phyloP scores from a whole-genome alignment of 2,888 invertebrate genomes.

The Platycheirus albimanus region DNA sequence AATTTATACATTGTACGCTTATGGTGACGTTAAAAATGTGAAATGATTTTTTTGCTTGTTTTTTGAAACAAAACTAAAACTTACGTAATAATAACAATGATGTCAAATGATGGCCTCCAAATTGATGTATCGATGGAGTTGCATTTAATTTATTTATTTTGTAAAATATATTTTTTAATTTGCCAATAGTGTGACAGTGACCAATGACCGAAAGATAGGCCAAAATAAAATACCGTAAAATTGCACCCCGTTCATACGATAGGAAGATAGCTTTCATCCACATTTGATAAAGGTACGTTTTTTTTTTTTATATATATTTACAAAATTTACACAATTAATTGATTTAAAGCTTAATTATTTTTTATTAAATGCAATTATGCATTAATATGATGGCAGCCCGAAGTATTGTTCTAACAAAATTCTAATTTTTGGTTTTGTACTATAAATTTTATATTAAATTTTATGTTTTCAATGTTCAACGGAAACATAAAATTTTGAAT shows the following conservation, averaged over 20 bases:
- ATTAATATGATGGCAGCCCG: slow-evolving; percentile 66
- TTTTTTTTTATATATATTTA: slow-evolving; percentile 52
- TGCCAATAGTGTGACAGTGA: slow-evolving; percentile 25
- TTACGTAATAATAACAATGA: slow-evolving; percentile 73
- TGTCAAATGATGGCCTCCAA: slow-evolving; percentile 73
- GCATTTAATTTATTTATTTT: slow-evolving; percentile 43
- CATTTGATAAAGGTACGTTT: slow-evolving; percentile 22
- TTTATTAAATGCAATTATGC: slow-evolving; percentile 49
- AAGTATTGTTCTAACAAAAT: slow-evolving; percentile 56
- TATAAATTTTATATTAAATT: slow-evolving; percentile 39
- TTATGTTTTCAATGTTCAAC: slow-evolving; percentile 78
- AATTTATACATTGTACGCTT: slow-evolving; percentile 25
- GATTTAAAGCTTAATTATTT: slow-evolving; percentile 48
- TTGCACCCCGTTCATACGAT: slow-evolving; percentile 43
- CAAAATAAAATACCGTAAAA: slow-evolving; percentile 36
- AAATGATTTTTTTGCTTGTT: slow-evolving; percentile 40
- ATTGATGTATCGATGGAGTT: slow-evolving; percentile 72
- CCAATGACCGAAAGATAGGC: slow-evolving; percentile 54
- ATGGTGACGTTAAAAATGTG: slow-evolving; percentile 23
- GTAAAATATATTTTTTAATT: slow-evolving; percentile 8
- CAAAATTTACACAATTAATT: slow-evolving; percentile 63
- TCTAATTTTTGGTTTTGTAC: slow-evolving; percentile 59
- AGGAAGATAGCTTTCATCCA: slow-evolving; percentile 51
- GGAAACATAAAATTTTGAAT: slow-evolving; percentile 82
- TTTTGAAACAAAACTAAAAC: slow-evolving; percentile 65